Conservation (phyloP, 2,888 invertebrate genomes). For the Palloptera scutellata region DNA sequence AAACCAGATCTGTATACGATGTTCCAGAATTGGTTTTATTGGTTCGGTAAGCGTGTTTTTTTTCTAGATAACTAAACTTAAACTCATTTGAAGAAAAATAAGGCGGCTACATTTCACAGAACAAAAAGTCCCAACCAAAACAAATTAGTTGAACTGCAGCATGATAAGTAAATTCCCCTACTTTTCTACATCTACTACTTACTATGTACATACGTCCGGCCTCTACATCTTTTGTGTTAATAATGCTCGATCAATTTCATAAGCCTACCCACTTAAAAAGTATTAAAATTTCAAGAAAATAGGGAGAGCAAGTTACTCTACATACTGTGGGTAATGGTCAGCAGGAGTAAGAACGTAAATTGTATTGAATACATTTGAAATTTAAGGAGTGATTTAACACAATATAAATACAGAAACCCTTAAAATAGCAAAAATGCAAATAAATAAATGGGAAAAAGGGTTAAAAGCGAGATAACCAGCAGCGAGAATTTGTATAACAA, state of each 20-base stretch:
- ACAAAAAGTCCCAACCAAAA: slow-evolving; percentile 19
- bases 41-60: too few species aligned
- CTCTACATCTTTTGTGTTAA: slow-evolving; percentile 17
- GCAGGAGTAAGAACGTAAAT: slow-evolving; percentile 3
- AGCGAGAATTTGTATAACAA: not conserved
- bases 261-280: slow-evolving; percentile 32
- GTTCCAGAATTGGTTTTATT: too few species aligned
- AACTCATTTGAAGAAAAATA: too few species aligned
- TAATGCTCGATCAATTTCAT: slow-evolving; percentile 54
- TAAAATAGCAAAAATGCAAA: not conserved
- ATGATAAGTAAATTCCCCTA: not conserved
- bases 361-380: slow-evolving; percentile 25
- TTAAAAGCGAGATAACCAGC: slow-evolving; percentile 7
- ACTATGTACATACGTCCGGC: not conserved
- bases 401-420: not conserved
- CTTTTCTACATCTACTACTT: not conserved
- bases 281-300: slow-evolving; percentile 17
- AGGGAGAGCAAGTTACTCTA: not conserved
- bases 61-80: too few species aligned
- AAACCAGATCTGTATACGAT: too few species aligned
- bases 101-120: too few species aligned
- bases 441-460: slow-evolving; percentile 16
- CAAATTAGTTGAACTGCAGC: slow-evolving; percentile 21
- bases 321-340: not conserved
- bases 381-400: slow-evolving; percentile 27